Percentiles rank a stretch among this genome's conserved stretches.
Conservation (phyloP, 2,797 vertebrate species). For the Hephaestus fuliginosus region DNA sequence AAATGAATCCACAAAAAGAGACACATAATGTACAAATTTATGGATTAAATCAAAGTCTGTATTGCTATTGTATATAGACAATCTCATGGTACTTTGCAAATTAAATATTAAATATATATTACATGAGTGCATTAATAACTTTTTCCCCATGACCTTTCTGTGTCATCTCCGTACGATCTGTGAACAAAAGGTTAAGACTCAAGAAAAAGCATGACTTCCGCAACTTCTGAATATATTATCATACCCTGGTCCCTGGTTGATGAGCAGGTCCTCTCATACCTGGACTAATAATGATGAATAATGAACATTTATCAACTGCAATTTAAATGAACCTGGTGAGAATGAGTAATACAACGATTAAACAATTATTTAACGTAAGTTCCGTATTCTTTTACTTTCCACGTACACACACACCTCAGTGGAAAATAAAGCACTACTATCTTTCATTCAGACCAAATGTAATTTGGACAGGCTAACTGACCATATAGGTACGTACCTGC, state of each 20-base stretch:
- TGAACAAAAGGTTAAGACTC: neutral
- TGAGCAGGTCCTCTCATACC: neutral
- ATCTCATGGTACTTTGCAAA: neutral
- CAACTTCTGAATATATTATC: neutral
- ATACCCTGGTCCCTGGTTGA: neutral
- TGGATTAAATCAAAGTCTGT: neutral
- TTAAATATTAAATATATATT: neutral
- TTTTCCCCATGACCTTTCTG: neutral
- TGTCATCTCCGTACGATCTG: neutral
- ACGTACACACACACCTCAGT: no score
- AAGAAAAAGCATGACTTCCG: neutral
- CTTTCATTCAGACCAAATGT: no score
- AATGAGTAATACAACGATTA: neutral
- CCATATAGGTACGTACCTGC: no score
- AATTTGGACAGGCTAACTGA: no score
- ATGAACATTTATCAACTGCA: neutral
- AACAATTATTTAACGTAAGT: no score
- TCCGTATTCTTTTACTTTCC: no score
- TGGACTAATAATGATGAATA: neutral
- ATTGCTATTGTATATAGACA: neutral
- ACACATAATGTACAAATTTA: neutral
- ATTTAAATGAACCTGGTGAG: neutral
- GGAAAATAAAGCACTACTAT: no score
- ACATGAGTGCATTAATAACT: neutral
- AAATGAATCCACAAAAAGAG: no score